Evolutionary conservation across 2,888 invertebrate genomes (phyloP), one percentile per base, ranked within the genome.

Genomic region (Keiferia lycopersicella): DNA sequence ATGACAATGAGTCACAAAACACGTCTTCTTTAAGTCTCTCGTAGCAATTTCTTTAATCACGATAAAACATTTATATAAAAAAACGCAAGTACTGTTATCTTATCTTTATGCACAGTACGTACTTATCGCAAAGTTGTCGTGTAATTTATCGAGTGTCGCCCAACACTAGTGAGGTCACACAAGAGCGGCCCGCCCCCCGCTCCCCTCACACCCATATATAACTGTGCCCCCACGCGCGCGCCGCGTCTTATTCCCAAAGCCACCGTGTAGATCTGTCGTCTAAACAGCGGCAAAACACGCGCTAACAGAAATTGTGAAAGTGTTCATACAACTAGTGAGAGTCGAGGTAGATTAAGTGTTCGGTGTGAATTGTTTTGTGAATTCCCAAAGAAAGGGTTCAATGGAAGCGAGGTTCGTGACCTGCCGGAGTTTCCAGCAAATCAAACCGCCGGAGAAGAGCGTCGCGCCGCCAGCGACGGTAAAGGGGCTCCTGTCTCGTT

Each of bases 401-500:
- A 92, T 92, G 92, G 92, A 92, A 92, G 92, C 92, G 83, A 91
- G 92, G 87, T 92, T 92, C 88, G 92, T 92, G 80, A 89, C 88
- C 73, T 92, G 92, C 84, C 91, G 91, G 84, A 91, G 91, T 84
- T 81, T 87, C 80, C 91, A 91, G 91, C 90, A 91, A 86, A 88
- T 88, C 83, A 91, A 91, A 88, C 91, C 91, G 86, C 91, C 91
- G 77, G 91, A 91, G 83, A 91, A 91, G 89, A 90, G 80, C 79
- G 80, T 91, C 73, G 87, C 90, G 78, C 87, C 90, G 81, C 90
- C 84, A 71, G 89, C 89, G 79, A 87, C 88, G 82, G 88, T 91
- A 74, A 89, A 87, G 80, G 89, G 91, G 80, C 90, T 92, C 78
- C 84, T 92, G 74, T 92, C 92, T 77, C 88, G 92, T 59, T 92